Conservation (phyloP, 64 coral and sea anemone species). For the Stichodactyla mertensii region DNA sequence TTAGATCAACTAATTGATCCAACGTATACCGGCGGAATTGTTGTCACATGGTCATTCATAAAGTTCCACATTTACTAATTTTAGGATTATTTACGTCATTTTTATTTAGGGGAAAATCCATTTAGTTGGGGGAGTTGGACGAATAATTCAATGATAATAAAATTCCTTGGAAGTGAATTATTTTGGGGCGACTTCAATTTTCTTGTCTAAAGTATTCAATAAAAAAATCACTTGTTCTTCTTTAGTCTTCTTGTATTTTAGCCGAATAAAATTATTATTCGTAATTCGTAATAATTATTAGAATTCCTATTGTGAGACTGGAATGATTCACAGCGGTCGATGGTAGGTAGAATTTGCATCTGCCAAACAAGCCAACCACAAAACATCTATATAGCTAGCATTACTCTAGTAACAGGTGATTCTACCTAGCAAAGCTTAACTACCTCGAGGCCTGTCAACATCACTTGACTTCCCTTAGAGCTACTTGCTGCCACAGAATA, state of each 20-base stretch:
- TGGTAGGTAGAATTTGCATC: slow-evolving; percentile 1
- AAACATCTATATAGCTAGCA: background rate
- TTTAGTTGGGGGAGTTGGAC: too few relatives aligned
- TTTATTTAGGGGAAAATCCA: too few relatives aligned
- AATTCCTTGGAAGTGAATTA: background rate
- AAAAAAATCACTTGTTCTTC: background rate
- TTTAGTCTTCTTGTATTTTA: background rate
- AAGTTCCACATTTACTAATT: too few relatives aligned
- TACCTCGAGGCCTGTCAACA: background rate
- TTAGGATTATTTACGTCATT: too few relatives aligned
- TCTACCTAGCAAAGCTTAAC: background rate
- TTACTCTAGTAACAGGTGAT: background rate
- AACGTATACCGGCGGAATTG: too few relatives aligned
- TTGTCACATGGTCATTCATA: too few relatives aligned
- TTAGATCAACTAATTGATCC: too few relatives aligned
- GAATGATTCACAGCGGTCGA: background rate
- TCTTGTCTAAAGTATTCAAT: background rate
- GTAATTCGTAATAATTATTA: too few relatives aligned
- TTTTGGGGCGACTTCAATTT: background rate
- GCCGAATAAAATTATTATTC: background rate
- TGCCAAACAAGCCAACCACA: background rate
- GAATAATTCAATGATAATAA: background rate
- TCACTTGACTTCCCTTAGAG: background rate
- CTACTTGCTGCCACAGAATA: background rate
- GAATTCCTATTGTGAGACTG: background rate